phyloP scores from a whole-genome alignment of 2,113 vertebrate genomes.

The Pholis gunnellus region DNA sequence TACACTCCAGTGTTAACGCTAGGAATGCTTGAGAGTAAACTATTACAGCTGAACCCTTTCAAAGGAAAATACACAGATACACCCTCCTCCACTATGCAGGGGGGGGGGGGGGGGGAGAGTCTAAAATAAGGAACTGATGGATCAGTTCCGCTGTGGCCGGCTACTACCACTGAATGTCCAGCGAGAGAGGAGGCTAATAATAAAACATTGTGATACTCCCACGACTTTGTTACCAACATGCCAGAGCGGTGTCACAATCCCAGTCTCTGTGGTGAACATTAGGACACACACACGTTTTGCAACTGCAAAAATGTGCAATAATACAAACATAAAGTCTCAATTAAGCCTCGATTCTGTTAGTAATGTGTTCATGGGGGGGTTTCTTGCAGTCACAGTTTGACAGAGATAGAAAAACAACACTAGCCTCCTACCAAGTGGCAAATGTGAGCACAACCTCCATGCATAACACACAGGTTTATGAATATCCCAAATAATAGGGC shows the following conservation, averaged over 20 bases:
- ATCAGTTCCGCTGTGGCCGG: constrained; percentile 57
- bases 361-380: neutral
- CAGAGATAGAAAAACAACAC: constrained; percentile 2
- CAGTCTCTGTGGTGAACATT: neutral
- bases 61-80: constrained; percentile 46
- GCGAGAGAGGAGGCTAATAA: constrained; percentile 64
- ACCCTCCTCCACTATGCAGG: constrained; percentile 21
- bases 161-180: constrained; percentile 64
- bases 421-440: neutral
- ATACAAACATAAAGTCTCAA: neutral
- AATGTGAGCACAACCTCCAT: neutral
- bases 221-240: constrained; percentile 41
- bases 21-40: constrained; percentile 62
- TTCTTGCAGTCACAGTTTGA: too few relatives aligned
- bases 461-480: neutral
- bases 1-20: constrained; percentile 54
- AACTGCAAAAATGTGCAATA: neutral
- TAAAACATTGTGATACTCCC: constrained; percentile 57
- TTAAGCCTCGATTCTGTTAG: neutral
- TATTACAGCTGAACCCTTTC: constrained; percentile 37
- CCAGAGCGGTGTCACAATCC: constrained; percentile 39
- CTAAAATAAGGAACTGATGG: constrained; percentile 76
- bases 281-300: neutral
- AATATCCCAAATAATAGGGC: neutral
- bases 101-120: neutral